A percentile compares a stretch with the other conserved stretches of the same genome.
Conservation (phyloP, 2,113 vertebrate species). For the Brevimyrus niger region DNA sequence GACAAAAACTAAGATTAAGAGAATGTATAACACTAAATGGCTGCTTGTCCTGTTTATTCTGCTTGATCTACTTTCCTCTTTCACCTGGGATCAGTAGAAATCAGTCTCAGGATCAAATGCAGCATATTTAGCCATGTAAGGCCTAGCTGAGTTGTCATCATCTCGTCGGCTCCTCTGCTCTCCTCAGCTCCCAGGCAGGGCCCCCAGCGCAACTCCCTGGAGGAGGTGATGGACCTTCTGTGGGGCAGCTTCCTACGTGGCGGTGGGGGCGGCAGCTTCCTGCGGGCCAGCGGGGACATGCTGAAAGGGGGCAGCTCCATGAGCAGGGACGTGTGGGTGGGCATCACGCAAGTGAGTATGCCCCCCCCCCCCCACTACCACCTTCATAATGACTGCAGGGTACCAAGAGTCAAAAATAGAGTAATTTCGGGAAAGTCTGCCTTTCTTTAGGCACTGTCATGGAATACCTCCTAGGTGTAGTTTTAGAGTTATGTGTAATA, state of each 20-base stretch:
- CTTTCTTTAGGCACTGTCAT: no score
- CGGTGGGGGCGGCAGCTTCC: slow-evolving; percentile 76
- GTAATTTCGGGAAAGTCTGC: no score
- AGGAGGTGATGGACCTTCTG: slow-evolving; percentile 81
- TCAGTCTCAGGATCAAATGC: not conserved
- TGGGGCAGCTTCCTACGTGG: slow-evolving; percentile 80
- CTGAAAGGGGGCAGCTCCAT: slow-evolving; percentile 82
- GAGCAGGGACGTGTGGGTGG: slow-evolving; percentile 75
- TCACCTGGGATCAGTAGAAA: not conserved
- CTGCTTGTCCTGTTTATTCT: not conserved
- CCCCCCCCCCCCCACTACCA: not conserved
- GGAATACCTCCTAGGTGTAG: no score
- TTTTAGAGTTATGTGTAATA: no score
- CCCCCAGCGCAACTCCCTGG: slow-evolving; percentile 61
- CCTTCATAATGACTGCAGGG: not conserved
- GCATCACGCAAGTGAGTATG: slow-evolving; percentile 76
- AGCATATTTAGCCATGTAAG: not conserved
- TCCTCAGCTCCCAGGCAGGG: slow-evolving; percentile 51
- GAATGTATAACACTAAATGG: not conserved
- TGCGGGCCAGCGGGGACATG: slow-evolving; percentile 82
- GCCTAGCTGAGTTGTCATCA: not conserved
- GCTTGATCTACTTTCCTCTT: not conserved
- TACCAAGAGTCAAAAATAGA: no score
- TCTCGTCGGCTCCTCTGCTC: not conserved
- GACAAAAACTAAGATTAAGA: no score